phyloP scores from a whole-genome alignment of 1,140 invertebrate species.

The Dufourea novaeangliae region DNA sequence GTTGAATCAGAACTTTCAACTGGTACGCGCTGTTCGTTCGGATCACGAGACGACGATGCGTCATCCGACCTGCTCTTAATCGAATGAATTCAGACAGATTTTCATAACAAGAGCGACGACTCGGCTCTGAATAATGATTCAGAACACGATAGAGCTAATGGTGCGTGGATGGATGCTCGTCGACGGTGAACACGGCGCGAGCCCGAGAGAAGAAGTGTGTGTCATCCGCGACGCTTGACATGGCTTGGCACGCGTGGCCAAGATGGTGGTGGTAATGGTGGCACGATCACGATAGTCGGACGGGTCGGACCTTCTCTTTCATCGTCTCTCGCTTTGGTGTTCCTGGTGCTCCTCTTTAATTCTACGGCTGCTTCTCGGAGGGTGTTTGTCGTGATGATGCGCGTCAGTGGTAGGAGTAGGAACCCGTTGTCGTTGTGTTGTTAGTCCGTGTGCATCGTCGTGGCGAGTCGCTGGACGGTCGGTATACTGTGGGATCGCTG shows the following conservation, averaged over 20 bases:
- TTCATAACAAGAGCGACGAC: background rate
- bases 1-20: slow-evolving; percentile 14
- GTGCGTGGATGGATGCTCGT: background rate
- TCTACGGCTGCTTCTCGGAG: slow-evolving; percentile 30
- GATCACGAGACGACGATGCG: slow-evolving; percentile 22
- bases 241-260: slow-evolving; percentile 54
- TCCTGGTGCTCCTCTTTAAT: slow-evolving; percentile 32
- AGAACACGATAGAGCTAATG: background rate
- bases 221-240: slow-evolving; percentile 52
- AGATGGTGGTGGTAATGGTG: slow-evolving; percentile 45
- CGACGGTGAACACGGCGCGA: background rate
- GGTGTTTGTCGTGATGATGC: slow-evolving; percentile 21
- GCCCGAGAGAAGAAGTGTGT: slow-evolving; percentile 30
- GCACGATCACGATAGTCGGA: slow-evolving; percentile 33
- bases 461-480: slow-evolving; percentile 24
- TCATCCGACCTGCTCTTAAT: background rate
- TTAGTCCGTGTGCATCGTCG: slow-evolving; percentile 32
- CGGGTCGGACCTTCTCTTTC: slow-evolving; percentile 32
- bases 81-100: slow-evolving; percentile 21
- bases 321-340: slow-evolving; percentile 10
- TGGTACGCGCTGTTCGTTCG: slow-evolving; percentile 1
- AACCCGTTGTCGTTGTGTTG: slow-evolving; percentile 28
- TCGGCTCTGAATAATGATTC: slow-evolving; percentile 2
- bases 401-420: slow-evolving; percentile 7
- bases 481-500: slow-evolving; percentile 42